Conservation (phyloP, 2,113 vertebrate species). For the Tylochromis polylepis region DNA sequence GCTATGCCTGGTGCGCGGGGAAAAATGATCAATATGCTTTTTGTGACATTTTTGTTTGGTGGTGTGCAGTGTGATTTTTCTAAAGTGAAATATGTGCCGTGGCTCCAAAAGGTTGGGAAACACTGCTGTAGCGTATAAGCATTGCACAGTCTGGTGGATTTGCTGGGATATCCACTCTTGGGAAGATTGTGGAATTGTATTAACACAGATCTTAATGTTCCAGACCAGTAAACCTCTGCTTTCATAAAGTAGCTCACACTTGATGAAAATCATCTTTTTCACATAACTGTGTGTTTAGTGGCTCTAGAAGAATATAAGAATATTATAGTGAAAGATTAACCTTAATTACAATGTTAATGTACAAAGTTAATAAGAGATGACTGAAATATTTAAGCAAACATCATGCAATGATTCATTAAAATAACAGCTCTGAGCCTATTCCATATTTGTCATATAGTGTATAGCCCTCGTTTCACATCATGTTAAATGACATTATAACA, state of each 20-base stretch:
- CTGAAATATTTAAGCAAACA: neutral
- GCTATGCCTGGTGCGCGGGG: no score
- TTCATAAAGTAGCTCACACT: neutral
- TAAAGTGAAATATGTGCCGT: no score
- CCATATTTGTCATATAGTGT: neutral
- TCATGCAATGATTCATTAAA: neutral
- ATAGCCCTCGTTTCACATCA: neutral
- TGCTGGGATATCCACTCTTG: neutral
- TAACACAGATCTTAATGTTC: neutral
- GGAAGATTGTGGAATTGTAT: neutral
- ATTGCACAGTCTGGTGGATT: neutral
- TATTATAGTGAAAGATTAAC: neutral
- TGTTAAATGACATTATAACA: neutral
- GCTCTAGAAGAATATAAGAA: neutral
- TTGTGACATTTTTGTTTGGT: no score
- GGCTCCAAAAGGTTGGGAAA: no score
- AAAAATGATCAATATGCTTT: no score
- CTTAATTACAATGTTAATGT: neutral
- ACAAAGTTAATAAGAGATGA: neutral
- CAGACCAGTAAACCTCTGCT: neutral
- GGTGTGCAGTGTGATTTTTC: no score
- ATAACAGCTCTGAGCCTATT: neutral
- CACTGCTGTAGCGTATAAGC: no score
- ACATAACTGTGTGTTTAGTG: neutral
- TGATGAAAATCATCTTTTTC: neutral